phyloP scores from a whole-genome alignment of 2,888 invertebrate genomes.

The Pachliopta kotzebuea region DNA sequence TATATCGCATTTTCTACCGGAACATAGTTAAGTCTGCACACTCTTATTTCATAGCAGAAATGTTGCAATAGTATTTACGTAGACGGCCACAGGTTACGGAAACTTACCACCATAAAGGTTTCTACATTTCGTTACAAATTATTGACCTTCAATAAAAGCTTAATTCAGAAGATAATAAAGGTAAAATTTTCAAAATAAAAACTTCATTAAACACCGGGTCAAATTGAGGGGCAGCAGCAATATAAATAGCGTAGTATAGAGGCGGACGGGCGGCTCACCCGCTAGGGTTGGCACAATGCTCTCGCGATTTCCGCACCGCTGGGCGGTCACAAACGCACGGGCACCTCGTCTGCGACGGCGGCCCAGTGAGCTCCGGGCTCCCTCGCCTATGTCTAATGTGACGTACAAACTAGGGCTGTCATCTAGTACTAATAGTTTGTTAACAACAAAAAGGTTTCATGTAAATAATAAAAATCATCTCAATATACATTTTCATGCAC shows the following conservation, averaged over 20 bases:
- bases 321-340: slow-evolving; percentile 57
- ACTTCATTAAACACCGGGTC: slow-evolving; percentile 18
- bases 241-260: slow-evolving; percentile 15
- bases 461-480: too few relatives aligned
- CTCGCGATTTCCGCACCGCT: slow-evolving; percentile 59
- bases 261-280: slow-evolving; percentile 41
- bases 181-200: neutral
- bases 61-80: too few relatives aligned
- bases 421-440: neutral
- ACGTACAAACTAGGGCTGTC: slow-evolving; percentile 25
- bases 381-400: slow-evolving; percentile 28
- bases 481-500: too few relatives aligned
- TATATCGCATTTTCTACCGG: too few relatives aligned
- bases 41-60: too few relatives aligned
- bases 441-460: neutral
- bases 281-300: slow-evolving; percentile 65
- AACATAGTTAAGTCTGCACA: too few relatives aligned
- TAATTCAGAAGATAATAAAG: too few relatives aligned
- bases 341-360: slow-evolving; percentile 30
- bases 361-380: slow-evolving; percentile 25
- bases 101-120: too few relatives aligned
- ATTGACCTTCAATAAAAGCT: too few relatives aligned
- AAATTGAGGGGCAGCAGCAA: slow-evolving; percentile 17
- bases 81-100: too few relatives aligned
- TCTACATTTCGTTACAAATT: too few relatives aligned